Evolutionary conservation across 1,140 invertebrate genomes (phyloP), one percentile per base, ranked within the genome.

Genomic region (Colletes gigas): DNA sequence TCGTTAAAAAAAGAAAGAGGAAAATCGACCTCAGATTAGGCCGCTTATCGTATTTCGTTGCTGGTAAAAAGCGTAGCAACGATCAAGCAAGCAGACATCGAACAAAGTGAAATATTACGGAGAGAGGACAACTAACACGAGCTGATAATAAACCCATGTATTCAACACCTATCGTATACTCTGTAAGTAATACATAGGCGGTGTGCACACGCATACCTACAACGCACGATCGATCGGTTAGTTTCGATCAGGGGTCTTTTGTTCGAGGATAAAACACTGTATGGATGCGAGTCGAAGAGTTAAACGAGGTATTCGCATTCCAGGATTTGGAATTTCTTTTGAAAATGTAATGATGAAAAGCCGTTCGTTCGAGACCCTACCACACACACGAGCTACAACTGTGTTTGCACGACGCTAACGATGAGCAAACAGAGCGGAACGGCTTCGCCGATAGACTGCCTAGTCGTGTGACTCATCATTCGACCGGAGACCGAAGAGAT

Each of bases 371-470:
- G 44, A 6, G 44, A 47, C 41, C 54, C 9, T 69, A 72, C 7
- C 21, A 12, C 19, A 21, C 21, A 12, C 19, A 21, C 55, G 55
- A 63, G 60, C 62, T 44, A 50, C 21, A 57, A 17, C 47, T 76
- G 50, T 50, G 69, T 65, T 84, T 76, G 78, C 57, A 66, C 62
- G 66, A 47, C 15, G 44, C 21, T n/a, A 70, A 72, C 72, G 73
- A 78, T 81, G 69, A 63, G 67, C 73, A 81, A 76, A 81, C 54
- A 63, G 70, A 69, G 72, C 66, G 67, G 50, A 71, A 72, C 76
- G 76, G 57, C 57, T 71, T 52, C 69, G 57, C 78, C 60, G 66
- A 68, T 70, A 60, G 52, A 44, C 60, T 39, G 39, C 19, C 69
- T 44, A 72, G 39, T 72, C 59, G 47, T 17, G 69, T 79, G 77